Evolutionary conservation across 92 coral and sea anemone genomes (phyloP), one percentile per base, ranked within the genome.

Genomic region (Chrysogorgia sp.): DNA sequence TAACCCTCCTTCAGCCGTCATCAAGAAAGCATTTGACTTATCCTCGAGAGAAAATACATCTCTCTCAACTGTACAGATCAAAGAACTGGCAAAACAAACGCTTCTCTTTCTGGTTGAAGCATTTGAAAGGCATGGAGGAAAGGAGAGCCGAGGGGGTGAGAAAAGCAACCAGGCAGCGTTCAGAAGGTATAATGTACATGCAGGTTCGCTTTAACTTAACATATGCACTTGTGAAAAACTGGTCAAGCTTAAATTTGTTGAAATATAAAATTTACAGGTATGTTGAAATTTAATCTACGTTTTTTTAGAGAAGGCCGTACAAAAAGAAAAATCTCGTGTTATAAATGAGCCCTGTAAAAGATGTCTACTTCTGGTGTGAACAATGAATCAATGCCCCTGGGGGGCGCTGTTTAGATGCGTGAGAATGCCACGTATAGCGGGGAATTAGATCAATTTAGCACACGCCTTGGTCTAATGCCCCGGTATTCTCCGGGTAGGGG

Each of bases 131-230:
- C 53, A 71, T 81, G 32, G 23, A 72, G 19, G 70, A 75, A 71
- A 50, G 85, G 48, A 77, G 81, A 53, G 72, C 63, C n/a, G 70
- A 81, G 76, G 85, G 81, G 34, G 85, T 70, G 40, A 81, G 71
- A 71, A 81, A 71, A 77, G 82, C 66, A 74, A 82, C 56, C 24
- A 74, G 81, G 63, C 26, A 26, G 70, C 23, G 60, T 28, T 65
- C 78, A 48, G 65, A 67, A 37, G 80, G 80, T 45, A 40, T 43
- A 17, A 5, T 60, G 67, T 25, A 26, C 67, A 12, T 60, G 52
- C 31, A 25, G 31, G 20, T 26, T 7, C 34, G 31, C 31, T 9
- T 26, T 24, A 26, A 60, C 25, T 17, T 60, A 60, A 40, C 67
- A 60, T 26, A 5, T 6, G 20, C 25, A 26, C 34, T 25, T 60